phyloP scores from a whole-genome alignment of 1,140 invertebrate species.

The Drosophila suzukii region DNA sequence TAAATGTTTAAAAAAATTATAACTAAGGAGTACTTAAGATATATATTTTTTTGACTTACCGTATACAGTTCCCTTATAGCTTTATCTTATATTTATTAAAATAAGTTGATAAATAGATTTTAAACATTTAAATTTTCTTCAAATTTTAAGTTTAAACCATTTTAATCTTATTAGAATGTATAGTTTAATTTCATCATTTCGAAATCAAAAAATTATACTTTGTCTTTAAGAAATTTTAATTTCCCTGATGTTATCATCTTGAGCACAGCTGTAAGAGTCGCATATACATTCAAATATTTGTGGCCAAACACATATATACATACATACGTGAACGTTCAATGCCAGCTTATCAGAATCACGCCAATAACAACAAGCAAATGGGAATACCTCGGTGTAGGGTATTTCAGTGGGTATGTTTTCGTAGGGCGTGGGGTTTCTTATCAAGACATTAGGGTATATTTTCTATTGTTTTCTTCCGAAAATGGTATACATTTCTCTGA shows the following conservation, averaged over 20 bases:
- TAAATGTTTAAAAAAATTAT: neutral
- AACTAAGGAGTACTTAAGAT: too few species aligned
- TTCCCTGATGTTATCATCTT: neutral
- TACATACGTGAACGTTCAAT: constrained; percentile 52
- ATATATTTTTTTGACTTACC: too few species aligned
- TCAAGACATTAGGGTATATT: neutral
- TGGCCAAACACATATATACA: constrained; percentile 7
- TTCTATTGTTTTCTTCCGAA: neutral
- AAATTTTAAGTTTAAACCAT: too few species aligned
- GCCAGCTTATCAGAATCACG: constrained; percentile 68
- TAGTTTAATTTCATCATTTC: too few species aligned
- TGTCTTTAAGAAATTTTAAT: neutral
- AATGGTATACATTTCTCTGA: neutral
- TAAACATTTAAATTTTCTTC: too few species aligned
- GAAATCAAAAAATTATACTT: too few species aligned
- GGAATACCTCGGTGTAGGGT: constrained; percentile 1
- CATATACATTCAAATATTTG: neutral
- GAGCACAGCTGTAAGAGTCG: neutral
- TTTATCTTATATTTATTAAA: too few species aligned
- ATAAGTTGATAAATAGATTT: too few species aligned
- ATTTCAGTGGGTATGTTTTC: constrained; percentile 11
- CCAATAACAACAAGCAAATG: neutral
- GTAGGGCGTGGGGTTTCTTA: neutral
- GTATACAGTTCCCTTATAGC: too few species aligned
- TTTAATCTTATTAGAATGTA: too few species aligned